Conservation (phyloP, 2,113 vertebrate genomes). For the Petaurus breviceps region DNA sequence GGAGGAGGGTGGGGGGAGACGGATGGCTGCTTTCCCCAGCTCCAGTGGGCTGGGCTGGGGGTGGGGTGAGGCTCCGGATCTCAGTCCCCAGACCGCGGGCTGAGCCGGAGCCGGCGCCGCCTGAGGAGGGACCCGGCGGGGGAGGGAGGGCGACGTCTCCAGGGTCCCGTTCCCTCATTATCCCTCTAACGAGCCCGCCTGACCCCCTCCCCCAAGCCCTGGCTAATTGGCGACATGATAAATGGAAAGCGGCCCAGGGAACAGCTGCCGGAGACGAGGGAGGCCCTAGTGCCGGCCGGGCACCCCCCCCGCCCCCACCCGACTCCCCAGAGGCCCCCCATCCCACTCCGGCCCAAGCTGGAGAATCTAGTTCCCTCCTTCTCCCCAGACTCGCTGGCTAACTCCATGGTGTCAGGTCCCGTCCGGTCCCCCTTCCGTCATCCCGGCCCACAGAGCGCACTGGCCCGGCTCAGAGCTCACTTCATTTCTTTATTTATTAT, state of each 20-base stretch:
- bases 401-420: not conserved
- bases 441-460: conserved; percentile 77
- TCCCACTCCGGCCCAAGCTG: not conserved
- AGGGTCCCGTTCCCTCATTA: not conserved
- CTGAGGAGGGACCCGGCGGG: not conserved
- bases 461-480: conserved; percentile 68
- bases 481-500: conserved; percentile 76
- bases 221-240: not conserved
- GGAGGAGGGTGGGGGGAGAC: conserved; percentile 64
- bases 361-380: not conserved
- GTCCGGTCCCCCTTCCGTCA: conserved; percentile 49
- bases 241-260: not conserved
- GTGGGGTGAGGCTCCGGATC: conserved; percentile 26
- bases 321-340: not conserved
- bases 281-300: not conserved
- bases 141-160: not conserved
- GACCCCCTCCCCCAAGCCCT: not conserved
- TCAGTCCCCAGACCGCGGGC: not conserved
- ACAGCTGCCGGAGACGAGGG: conserved; percentile 27
- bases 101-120: conserved; percentile 38
- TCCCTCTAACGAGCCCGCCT: not conserved
- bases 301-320: not conserved
- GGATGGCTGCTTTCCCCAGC: not conserved
- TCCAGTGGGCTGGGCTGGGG: not conserved
- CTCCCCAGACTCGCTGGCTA: not conserved